Conservation (phyloP, 2,797 vertebrate species). For the Graptemys geographica region DNA sequence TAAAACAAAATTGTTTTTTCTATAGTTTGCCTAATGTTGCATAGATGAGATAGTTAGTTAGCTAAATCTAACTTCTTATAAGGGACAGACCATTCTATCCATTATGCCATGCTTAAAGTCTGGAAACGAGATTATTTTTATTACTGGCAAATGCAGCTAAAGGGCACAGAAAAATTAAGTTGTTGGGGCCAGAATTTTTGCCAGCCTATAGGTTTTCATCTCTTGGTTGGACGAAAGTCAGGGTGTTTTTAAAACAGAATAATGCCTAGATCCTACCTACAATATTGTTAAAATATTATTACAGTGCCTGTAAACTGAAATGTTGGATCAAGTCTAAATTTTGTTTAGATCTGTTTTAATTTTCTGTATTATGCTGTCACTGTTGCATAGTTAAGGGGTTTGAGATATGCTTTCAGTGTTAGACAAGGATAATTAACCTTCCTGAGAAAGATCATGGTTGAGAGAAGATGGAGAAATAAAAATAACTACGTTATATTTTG, state of each 20-base stretch:
- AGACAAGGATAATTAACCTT: neutral
- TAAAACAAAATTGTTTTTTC: neutral
- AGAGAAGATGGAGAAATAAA: constrained; percentile 24
- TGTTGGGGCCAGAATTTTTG: constrained; percentile 54
- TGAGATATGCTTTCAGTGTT: neutral
- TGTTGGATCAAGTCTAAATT: neutral
- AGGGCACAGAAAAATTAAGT: constrained; percentile 43
- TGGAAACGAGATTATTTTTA: constrained; percentile 73
- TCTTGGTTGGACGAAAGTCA: constrained; percentile 26
- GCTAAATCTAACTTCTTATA: neutral
- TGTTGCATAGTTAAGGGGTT: neutral
- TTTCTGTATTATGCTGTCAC: neutral
- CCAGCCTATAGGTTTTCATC: constrained; percentile 35
- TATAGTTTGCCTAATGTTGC: constrained; percentile 41
- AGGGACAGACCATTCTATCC: constrained; percentile 13
- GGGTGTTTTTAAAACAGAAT: constrained; percentile 55
- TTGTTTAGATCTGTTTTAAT: neutral
- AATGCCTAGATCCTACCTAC: constrained; percentile 20
- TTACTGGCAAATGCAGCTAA: constrained; percentile 68
- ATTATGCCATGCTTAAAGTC: constrained; percentile 59
- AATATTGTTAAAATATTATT: constrained; percentile 8
- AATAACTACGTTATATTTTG: constrained; percentile 39
- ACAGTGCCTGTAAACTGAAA: constrained; percentile 7
- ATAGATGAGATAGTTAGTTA: constrained; percentile 25
- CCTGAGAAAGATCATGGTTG: constrained; percentile 19